Evolutionary conservation across 2,888 invertebrate genomes (phyloP).

Genomic region (Drosophila koepferae): DNA sequence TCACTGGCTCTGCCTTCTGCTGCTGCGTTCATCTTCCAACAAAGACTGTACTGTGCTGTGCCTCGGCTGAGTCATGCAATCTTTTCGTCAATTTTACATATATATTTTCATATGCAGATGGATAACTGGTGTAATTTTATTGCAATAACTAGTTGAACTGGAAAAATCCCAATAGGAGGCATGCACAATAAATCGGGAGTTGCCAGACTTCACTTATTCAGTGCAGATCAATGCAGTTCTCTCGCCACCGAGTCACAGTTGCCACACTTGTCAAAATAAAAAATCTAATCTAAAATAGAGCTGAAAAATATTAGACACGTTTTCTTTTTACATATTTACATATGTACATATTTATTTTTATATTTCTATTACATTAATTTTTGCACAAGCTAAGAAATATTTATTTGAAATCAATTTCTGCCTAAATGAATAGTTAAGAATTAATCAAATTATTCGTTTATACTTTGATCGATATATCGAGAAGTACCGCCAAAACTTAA

Average conservation of each 20-base stretch:
- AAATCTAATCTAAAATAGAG: neutral
- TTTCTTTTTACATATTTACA: neutral
- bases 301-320: neutral
- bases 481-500: neutral
- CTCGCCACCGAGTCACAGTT: neutral
- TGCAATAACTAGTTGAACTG: conserved; percentile 32
- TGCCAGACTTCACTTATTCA: conserved; percentile 16
- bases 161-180: conserved; percentile 20
- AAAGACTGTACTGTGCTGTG: neutral
- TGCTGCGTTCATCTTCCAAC: conserved; percentile 32
- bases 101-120: neutral
- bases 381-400: neutral
- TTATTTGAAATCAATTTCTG: neutral
- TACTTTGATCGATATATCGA: conserved; percentile 2
- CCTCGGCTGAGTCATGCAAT: conserved; percentile 15
- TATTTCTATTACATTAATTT: neutral
- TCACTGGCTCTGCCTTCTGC: conserved; percentile 12
- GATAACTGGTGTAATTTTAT: neutral
- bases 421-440: neutral
- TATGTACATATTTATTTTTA: neutral
- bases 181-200: conserved; percentile 3
- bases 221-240: neutral
- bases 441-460: too few species aligned
- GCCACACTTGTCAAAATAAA: neutral
- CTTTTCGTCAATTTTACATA: neutral